phyloP scores from a whole-genome alignment of 2,888 invertebrate genomes.

The Yponomeuta plumbellus region DNA sequence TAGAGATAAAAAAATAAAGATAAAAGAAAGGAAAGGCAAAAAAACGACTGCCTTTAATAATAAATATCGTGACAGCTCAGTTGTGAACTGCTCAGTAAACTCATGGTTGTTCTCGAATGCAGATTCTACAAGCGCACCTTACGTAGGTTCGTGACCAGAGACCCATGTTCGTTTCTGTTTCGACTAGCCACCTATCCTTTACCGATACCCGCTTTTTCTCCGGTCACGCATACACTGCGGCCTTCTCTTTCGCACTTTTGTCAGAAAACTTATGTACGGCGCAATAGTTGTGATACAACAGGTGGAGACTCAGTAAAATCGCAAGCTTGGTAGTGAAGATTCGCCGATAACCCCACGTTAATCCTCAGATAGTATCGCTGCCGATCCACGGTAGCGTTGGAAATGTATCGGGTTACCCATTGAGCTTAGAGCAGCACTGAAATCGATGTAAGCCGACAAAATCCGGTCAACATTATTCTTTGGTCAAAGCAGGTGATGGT shows the following conservation, averaged over 20 bases:
- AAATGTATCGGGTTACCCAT: background rate
- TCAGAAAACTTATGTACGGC: background rate
- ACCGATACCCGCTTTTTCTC: background rate
- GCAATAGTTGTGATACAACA: background rate
- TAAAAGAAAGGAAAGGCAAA: too few relatives aligned
- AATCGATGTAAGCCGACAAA: background rate
- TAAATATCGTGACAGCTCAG: too few relatives aligned
- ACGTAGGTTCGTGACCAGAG: background rate
- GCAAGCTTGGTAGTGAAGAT: background rate
- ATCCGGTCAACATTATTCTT: too few relatives aligned
- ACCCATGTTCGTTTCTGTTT: background rate
- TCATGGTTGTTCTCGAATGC: background rate
- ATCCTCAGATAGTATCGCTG: background rate
- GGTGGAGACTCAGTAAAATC: background rate
- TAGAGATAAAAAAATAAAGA: too few relatives aligned
- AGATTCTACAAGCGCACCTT: background rate
- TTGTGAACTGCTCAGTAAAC: background rate
- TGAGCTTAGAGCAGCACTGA: background rate
- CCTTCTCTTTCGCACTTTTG: background rate
- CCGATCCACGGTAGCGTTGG: slow-evolving; percentile 1
- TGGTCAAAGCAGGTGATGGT: too few relatives aligned
- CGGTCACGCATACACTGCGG: background rate
- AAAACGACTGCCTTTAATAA: too few relatives aligned
- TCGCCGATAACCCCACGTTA: background rate
- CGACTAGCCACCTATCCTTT: background rate